phyloP scores from a whole-genome alignment of 2,888 invertebrate genomes.

The Aporophyla nigra region DNA sequence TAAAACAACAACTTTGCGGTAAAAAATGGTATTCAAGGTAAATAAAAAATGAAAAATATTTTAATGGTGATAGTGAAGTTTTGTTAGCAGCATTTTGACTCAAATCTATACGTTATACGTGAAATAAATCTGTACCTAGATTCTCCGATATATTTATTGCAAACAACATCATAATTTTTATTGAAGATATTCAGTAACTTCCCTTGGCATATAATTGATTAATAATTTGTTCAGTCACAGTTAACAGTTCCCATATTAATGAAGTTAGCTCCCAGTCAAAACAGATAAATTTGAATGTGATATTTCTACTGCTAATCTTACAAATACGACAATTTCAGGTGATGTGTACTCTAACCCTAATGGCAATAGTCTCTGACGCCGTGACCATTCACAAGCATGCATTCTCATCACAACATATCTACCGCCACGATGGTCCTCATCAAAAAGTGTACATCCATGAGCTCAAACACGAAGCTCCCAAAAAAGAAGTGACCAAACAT shows the following conservation, averaged over 20 bases:
- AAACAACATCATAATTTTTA: background rate
- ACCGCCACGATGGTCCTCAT: constrained; percentile 52
- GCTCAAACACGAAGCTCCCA: constrained; percentile 19
- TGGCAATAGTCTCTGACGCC: constrained; percentile 23
- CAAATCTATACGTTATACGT: background rate
- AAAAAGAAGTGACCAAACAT: constrained; percentile 19
- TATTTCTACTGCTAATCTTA: background rate
- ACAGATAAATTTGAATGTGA: background rate
- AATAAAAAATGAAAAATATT: background rate
- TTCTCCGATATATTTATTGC: background rate
- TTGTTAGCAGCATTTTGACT: background rate
- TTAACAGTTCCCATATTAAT: background rate
- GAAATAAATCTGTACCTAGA: background rate
- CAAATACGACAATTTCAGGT: constrained; percentile 27
- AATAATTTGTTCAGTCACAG: background rate
- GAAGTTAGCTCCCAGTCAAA: background rate
- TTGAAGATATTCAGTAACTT: background rate
- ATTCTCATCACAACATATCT: constrained; percentile 55
- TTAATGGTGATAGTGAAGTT: background rate
- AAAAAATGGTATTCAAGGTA: constrained; percentile 55
- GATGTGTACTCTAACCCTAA: constrained; percentile 24
- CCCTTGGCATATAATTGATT: background rate
- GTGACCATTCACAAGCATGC: constrained; percentile 39
- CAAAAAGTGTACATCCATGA: constrained; percentile 43
- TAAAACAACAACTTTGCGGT: constrained; percentile 7